Evolutionary conservation across 2,888 invertebrate genomes (phyloP).

Genomic region (Corythucha ciliata): DNA sequence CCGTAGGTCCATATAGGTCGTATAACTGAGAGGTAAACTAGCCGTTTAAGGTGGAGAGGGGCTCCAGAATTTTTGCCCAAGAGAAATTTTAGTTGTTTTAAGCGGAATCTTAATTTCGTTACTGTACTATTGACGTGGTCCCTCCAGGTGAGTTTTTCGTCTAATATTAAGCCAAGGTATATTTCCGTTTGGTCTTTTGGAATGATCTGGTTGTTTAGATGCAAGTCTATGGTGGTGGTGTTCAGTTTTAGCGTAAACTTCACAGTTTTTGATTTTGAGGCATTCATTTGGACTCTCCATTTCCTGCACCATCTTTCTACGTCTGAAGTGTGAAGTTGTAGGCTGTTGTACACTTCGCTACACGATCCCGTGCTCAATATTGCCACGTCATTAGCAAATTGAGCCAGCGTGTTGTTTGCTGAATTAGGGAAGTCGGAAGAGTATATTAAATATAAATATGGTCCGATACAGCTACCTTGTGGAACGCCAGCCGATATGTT

Average conservation of each 20-base stretch:
- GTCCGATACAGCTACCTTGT: slow-evolving; percentile 20
- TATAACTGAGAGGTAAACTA: neutral
- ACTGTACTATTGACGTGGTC: neutral
- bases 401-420: neutral
- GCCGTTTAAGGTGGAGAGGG: neutral
- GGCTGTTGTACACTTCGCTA: neutral
- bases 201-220: no score
- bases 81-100: neutral
- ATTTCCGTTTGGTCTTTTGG: neutral
- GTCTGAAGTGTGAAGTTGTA: neutral
- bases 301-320: slow-evolving; percentile 1
- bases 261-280: neutral
- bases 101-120: neutral
- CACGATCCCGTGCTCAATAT: neutral
- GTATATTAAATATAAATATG: slow-evolving; percentile 9
- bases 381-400: slow-evolving; percentile 8
- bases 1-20: slow-evolving; percentile 11
- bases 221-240: no score
- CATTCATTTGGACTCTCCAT: slow-evolving; percentile 7
- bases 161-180: slow-evolving; percentile 4
- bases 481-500: slow-evolving; percentile 13
- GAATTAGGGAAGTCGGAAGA: slow-evolving; percentile 3
- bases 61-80: neutral
- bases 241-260: slow-evolving; percentile 5
- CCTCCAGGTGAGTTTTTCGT: neutral